Evolutionary conservation across 1,140 invertebrate species (phyloP).

Genomic region (Hyles euphorbiae): DNA sequence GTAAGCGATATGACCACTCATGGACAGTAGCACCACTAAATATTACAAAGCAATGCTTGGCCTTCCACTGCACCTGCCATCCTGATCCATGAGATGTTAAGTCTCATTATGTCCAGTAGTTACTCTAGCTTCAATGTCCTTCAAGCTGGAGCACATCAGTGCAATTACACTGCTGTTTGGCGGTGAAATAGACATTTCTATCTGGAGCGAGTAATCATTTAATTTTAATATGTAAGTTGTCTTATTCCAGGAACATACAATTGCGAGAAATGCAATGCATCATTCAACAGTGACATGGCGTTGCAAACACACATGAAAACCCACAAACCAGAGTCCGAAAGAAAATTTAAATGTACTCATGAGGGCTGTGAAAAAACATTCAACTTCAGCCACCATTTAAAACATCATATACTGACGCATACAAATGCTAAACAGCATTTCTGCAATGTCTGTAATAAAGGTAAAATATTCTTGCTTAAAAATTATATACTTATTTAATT

Average conservation of each 20-base stretch:
- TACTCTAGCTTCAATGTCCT: no score
- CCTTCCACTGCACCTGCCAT: no score
- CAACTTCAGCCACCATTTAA: conserved; percentile 61
- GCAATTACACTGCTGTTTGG: no score
- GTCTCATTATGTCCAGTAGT: no score
- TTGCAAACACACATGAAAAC: conserved; percentile 48
- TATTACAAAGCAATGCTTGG: no score
- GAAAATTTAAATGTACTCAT: conserved; percentile 44
- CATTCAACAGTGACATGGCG: conserved; percentile 55
- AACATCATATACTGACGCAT: conserved; percentile 59
- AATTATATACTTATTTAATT: neutral
- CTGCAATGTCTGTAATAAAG: conserved; percentile 56
- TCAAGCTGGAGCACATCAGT: no score
- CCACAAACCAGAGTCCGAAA: conserved; percentile 51
- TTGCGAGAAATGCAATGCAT: conserved; percentile 46
- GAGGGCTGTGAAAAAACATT: conserved; percentile 53
- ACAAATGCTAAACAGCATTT: conserved; percentile 47
- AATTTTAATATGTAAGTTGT: no score
- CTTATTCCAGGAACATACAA: conserved; percentile 36
- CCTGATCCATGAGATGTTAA: no score
- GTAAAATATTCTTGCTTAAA: conserved; percentile 22
- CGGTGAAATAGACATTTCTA: no score
- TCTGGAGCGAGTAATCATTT: no score
- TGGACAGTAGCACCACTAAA: no score
- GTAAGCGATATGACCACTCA: no score